These are phyloP conservation scores for Aleiodes sp. DNA, from an alignment of 1,140 invertebrate genomes.

Conservation along the genomic window DNA sequence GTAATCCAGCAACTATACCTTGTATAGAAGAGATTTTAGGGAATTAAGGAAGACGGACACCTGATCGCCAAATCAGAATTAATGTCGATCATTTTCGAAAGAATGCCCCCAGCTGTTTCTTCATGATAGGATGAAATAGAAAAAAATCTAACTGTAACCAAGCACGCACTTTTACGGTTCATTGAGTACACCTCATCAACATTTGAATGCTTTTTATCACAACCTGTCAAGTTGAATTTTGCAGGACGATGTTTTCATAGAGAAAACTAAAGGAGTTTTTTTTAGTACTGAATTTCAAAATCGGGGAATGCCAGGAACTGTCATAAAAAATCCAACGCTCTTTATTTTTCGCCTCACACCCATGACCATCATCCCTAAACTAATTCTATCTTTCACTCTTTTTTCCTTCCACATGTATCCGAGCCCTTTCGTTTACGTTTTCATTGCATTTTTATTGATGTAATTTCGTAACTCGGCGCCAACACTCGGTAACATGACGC, in stretches of 20 bases:
- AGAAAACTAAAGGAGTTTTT: not conserved
- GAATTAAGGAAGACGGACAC: constrained; percentile 22
- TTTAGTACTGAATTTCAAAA: not conserved
- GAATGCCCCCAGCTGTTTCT: constrained; percentile 25
- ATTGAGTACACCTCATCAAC: not conserved
- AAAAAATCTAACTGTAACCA: not conserved
- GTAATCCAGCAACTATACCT: not conserved
- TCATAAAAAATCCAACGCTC: constrained; percentile 30
- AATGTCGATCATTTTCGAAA: constrained; percentile 7
- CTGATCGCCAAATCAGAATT: constrained; percentile 8
- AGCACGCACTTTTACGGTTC: not conserved
- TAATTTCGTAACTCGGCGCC: constrained; percentile 43
- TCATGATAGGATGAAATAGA: not conserved
- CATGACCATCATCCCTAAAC: constrained; percentile 16
- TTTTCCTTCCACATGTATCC: not conserved
- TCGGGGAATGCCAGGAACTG: constrained; percentile 19
- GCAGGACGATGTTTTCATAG: constrained; percentile 4
- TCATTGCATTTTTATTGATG: constrained; percentile 38
- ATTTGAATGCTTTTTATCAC: constrained; percentile 13
- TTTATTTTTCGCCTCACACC: constrained; percentile 17
- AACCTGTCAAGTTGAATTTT: constrained; percentile 7
- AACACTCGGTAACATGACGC: constrained; percentile 20
- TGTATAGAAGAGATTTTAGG: not conserved
- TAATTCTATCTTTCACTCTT: constrained; percentile 13
- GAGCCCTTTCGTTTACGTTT: constrained; percentile 28